A percentile compares a stretch with the other conserved stretches of the same genome.
phyloP scores from a whole-genome alignment of 2,888 invertebrate species.

The Napeogenes sylphis region DNA sequence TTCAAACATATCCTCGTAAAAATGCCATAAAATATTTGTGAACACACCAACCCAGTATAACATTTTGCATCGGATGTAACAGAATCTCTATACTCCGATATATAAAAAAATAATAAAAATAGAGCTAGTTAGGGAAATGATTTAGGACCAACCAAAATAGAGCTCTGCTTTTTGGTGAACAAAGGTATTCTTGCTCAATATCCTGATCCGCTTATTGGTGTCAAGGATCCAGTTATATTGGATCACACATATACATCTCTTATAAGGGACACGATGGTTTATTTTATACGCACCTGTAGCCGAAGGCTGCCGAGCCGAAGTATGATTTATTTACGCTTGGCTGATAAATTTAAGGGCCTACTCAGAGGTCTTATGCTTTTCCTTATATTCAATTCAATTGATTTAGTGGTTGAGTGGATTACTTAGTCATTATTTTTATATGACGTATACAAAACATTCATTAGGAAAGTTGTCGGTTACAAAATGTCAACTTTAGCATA shows the following conservation, averaged over 20 bases:
- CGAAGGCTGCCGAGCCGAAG: conserved; percentile 19
- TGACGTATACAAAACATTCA: too few relatives aligned
- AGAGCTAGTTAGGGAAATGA: conserved; percentile 25
- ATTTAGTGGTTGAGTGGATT: neutral
- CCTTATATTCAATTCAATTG: neutral
- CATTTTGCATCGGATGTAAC: conserved; percentile 27
- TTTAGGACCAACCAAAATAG: conserved; percentile 23
- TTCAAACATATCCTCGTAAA: neutral
- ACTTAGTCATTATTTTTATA: neutral
- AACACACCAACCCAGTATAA: conserved; percentile 16
- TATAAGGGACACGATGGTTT: conserved; percentile 30
- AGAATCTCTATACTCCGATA: conserved; percentile 23
- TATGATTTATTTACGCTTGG: conserved; percentile 39
- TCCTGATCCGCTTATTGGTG: conserved; percentile 11
- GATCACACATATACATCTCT: conserved; percentile 19
- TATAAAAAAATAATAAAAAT: conserved; percentile 32
- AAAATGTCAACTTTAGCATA: too few relatives aligned
- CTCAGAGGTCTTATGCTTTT: neutral
- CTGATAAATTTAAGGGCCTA: conserved; percentile 16
- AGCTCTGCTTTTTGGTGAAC: conserved; percentile 20
- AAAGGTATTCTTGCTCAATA: conserved; percentile 14
- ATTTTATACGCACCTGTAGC: conserved; percentile 37
- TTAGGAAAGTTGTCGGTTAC: too few relatives aligned
- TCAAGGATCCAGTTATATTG: conserved; percentile 30
- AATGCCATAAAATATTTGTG: conserved; percentile 6